Evolutionary conservation across 1,140 invertebrate species (phyloP), one percentile per base, ranked within the genome.

Genomic region (Drosophila ananassae): DNA sequence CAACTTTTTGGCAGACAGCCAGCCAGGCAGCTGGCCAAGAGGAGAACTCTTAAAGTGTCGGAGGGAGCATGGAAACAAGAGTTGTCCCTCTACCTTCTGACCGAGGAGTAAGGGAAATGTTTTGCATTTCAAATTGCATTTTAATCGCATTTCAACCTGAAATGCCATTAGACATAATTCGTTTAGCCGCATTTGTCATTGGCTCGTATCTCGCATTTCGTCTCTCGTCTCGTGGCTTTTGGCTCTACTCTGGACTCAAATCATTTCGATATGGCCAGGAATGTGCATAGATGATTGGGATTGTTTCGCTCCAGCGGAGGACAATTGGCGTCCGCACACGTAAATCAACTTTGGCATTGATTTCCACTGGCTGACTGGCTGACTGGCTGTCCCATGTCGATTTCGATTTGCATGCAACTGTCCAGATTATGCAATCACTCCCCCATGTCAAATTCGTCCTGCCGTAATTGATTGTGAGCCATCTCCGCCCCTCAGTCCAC

Each of bases 131-230:
- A 89, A 89, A 89, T 89, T 89, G 83, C 83, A 89, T 89, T 89
- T 89, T 83, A 89, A 89, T 89, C 83, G 83, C 83, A 89, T 89
- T 89, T 89, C 83, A 89, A 89, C 83, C 83, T 89, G 83, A 89
- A 89, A 89, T 89, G 83, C 79, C 83, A 89, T 89, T 89, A 89
- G 83, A 89, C 83, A 89, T 89, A 89, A 89, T 89, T 89, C 83
- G 83, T 89, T 89, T 89, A 89, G 76, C 79, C 76, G 79, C 82
- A 85, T 85, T 85, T 87, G 81, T 85, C 81, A 74, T 77, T 59
- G 72, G 61, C 39, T 28, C 69, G 30, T 53, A 47, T 28, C 52
- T 57, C 58, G 66, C 41, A 32, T 72, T 6, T 17, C 8, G 37
- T 3, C 10, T 39, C 8, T 12, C 6, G 39, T 2, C 46, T 28